Evolutionary conservation across 2,888 invertebrate species (phyloP).

Genomic region (Oscheius sp.): DNA sequence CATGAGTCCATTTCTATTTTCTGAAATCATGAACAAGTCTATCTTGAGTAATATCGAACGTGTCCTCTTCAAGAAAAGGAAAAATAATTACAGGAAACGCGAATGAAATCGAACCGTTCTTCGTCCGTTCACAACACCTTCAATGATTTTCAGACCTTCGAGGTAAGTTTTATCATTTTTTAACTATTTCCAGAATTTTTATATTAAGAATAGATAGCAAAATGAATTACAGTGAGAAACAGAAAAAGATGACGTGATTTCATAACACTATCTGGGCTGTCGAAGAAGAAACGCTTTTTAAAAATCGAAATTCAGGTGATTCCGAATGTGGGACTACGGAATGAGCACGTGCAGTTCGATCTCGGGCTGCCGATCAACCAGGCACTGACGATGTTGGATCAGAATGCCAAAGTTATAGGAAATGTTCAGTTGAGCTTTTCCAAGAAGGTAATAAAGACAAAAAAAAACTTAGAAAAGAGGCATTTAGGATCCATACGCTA

Average conservation of each 20-base stretch:
- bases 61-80: background rate
- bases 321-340: conserved; percentile 67
- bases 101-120: conserved; percentile 22
- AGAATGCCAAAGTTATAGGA: conserved; percentile 59
- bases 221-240: no score
- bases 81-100: background rate
- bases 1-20: background rate
- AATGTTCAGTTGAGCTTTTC: conserved; percentile 66
- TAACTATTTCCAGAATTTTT: background rate
- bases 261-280: no score
- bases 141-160: conserved; percentile 21
- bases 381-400: conserved; percentile 62
- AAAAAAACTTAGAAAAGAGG: conserved; percentile 59
- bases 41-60: background rate
- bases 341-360: conserved; percentile 65
- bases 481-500: conserved; percentile 88
- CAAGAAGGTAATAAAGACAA: conserved; percentile 53
- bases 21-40: no score
- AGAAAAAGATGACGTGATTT: no score
- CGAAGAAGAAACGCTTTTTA: background rate
- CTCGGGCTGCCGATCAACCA: conserved; percentile 70
- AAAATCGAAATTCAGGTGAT: conserved; percentile 61
- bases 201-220: no score
- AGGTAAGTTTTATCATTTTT: conserved; percentile 27
- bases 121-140: background rate